Evolutionary conservation across 2,888 invertebrate species (phyloP).

Genomic region (Microctonus aethiopoides): DNA sequence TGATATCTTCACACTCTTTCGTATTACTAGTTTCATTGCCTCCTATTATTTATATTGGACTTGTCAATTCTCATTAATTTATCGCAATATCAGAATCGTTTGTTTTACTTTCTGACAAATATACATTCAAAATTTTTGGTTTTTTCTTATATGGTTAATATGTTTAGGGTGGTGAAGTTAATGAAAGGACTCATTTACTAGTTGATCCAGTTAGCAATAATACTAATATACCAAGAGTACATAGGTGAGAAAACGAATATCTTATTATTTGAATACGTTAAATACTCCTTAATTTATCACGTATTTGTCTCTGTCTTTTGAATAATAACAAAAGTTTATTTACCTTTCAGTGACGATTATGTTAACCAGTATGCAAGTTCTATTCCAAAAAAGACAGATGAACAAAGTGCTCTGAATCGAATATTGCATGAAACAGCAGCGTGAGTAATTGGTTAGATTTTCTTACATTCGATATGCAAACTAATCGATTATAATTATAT

Average conservation of each 20-base stretch:
- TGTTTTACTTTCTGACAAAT: no score
- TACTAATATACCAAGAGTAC: conserved; percentile 77
- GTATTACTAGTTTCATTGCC: no score
- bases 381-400: conserved; percentile 83
- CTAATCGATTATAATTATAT: conserved; percentile 18
- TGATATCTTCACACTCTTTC: no score
- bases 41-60: conserved; percentile 38
- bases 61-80: no score
- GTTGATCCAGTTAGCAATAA: conserved; percentile 82
- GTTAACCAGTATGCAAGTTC: conserved; percentile 74
- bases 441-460: conserved; percentile 70
- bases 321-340: conserved; percentile 19
- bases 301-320: neutral
- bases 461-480: neutral
- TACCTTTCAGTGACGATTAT: conserved; percentile 72
- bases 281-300: neutral
- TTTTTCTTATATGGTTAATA: no score
- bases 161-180: conserved; percentile 72
- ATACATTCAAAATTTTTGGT: no score
- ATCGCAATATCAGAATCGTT: no score
- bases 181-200: conserved; percentile 83
- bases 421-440: conserved; percentile 91
- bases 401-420: conserved; percentile 89
- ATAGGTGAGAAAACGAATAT: conserved; percentile 67
- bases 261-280: neutral